Conservation (phyloP, 1,140 invertebrate species). For the Drosophila kohkoa region DNA sequence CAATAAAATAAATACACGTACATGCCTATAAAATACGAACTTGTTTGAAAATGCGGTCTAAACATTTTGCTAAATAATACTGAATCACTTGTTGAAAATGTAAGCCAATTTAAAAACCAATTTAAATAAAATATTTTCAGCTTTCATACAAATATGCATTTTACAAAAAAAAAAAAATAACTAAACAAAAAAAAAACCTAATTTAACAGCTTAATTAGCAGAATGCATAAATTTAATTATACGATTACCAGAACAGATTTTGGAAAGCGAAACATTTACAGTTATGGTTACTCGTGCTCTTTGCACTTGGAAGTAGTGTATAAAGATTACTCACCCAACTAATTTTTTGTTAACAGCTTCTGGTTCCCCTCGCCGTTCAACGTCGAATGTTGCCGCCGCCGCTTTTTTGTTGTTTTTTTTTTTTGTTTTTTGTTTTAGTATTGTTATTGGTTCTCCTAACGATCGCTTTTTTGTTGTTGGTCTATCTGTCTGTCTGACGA, state of each 20-base stretch:
- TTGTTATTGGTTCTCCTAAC: constrained; percentile 39
- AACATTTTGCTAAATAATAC: constrained; percentile 14
- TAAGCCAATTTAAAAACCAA: background rate
- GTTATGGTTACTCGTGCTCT: constrained; percentile 1
- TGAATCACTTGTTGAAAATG: background rate
- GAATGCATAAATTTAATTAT: constrained; percentile 29
- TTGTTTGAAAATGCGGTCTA: background rate
- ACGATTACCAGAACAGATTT: constrained; percentile 48
- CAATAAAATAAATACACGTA: background rate
- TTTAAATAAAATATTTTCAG: background rate
- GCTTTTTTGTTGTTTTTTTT: constrained; percentile 34
- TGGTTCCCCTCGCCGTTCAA: constrained; percentile 15
- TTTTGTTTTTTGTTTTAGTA: constrained; percentile 24
- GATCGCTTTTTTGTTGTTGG: constrained; percentile 49
- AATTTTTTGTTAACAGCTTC: constrained; percentile 55
- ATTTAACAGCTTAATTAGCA: constrained; percentile 55
- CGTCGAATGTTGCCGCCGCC: constrained; percentile 39
- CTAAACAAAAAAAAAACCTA: constrained; percentile 4
- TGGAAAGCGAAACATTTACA: constrained; percentile 63
- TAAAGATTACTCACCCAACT: constrained; percentile 66
- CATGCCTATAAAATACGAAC: background rate
- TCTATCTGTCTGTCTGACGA: constrained; percentile 28
- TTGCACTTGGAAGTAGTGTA: constrained; percentile 46
- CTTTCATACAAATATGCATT: background rate
- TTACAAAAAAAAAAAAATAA: background rate